Base-by-base conservation (phyloP, 2,797 vertebrate species). In the Eupleurogrammus muticus region DNA sequence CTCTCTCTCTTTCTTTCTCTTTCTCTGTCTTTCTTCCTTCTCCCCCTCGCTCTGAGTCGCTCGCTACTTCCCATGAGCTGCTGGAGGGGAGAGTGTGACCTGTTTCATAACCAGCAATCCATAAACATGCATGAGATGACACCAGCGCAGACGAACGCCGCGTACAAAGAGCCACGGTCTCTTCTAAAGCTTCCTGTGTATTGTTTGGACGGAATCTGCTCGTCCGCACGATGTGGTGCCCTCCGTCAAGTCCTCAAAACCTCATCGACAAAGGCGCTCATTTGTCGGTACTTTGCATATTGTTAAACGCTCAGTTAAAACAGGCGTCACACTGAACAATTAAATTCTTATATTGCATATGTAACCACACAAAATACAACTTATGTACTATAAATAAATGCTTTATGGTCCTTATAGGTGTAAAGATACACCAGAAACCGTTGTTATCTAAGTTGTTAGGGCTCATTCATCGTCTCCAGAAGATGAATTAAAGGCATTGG, bases 21-120 rank as follows among this genome's bases (percentile, higher is more conserved):
- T 11, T 59, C 23, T 44, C 21, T 13, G 23, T 23, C 2, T 5
- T 16, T 13, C 5, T 21, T 10, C 14, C 32, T 4, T 13, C 11
- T 17, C 5, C 12, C 21, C 14, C 24, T 42, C 10, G 1, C 56
- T 76, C 53, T 65, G 54, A 17, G 62, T 78, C 35, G 2, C 74
- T 73, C 23, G 14, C 58, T 69, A 42, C 55, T 63, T 74, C 58
- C 67, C 71, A 5, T n/a, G 67, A 63, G 73, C 69, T 66, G 70
- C 77, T 82, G n/a, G 56, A 77, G 80, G 75, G 70, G 59, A 80
- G 70, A 60, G 57, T 71, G 76, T 80, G 83, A 86, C 86, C 82
- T 73, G 80, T 84, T 90, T 89, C 79, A 76, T 83, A 84, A 89
- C 68, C 75, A 84, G 59, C 44, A 40, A 73, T 73, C 68, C 70